Percentiles rank a stretch among this genome's conserved stretches.
phyloP scores from a whole-genome alignment of 2,888 invertebrate genomes.

The Callinectes sapidus region DNA sequence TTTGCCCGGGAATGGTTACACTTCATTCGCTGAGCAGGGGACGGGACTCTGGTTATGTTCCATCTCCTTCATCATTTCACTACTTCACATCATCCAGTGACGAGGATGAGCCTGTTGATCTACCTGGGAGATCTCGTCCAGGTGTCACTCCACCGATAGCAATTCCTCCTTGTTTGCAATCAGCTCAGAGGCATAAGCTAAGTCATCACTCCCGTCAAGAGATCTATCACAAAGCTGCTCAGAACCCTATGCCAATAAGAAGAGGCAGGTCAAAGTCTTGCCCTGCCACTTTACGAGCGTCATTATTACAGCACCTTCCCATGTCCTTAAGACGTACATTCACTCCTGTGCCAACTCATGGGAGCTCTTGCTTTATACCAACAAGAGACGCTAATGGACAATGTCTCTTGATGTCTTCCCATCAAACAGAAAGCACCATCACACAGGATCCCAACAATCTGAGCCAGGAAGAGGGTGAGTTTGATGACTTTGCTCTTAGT shows the following conservation, averaged over 20 bases:
- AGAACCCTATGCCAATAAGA: constrained; percentile 26
- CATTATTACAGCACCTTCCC: constrained; percentile 13
- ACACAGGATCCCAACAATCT: background rate
- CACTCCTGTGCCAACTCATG: constrained; percentile 46
- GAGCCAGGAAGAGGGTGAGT: background rate
- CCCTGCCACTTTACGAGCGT: background rate
- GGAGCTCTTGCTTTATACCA: constrained; percentile 55
- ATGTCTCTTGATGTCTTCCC: constrained; percentile 39
- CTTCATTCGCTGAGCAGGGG: constrained; percentile 52
- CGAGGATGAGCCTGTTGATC: constrained; percentile 47
- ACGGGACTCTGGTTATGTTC: constrained; percentile 57
- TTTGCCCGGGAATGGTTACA: constrained; percentile 46
- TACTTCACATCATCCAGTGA: constrained; percentile 65
- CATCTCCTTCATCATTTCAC: constrained; percentile 54
- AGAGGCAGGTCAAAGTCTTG: constrained; percentile 47
- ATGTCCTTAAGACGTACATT: constrained; percentile 16
- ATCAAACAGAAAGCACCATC: background rate
- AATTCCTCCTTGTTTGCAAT: constrained; percentile 38
- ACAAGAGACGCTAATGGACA: constrained; percentile 48
- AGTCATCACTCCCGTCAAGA: background rate
- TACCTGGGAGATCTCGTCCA: background rate
- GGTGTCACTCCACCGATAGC: constrained; percentile 58
- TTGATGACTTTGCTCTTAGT: background rate
- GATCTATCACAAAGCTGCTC: background rate
- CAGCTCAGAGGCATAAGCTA: background rate